Conservation (phyloP, 1,140 invertebrate genomes). For the Zaprionus vittiger region DNA sequence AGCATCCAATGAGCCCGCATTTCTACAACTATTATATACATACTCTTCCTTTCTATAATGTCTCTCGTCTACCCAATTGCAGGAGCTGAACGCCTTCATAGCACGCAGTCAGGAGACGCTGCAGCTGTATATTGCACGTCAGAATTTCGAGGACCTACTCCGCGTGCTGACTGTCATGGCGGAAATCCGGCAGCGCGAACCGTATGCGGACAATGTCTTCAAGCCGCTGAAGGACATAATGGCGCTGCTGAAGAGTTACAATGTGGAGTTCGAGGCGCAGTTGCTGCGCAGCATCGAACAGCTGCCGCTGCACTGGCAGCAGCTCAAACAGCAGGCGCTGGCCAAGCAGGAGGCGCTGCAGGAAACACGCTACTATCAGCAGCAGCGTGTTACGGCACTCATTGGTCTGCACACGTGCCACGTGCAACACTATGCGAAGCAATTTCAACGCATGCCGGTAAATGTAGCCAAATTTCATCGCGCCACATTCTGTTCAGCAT, state of each 20-base stretch:
- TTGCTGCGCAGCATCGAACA: constrained; percentile 87
- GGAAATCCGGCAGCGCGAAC: constrained; percentile 86
- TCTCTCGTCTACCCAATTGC: neutral
- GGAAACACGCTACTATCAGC: constrained; percentile 87
- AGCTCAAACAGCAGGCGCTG: constrained; percentile 93
- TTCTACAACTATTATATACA: too few relatives aligned
- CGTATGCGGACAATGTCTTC: constrained; percentile 90
- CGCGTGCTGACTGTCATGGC: constrained; percentile 85
- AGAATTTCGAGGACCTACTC: constrained; percentile 88
- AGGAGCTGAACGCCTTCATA: constrained; percentile 87
- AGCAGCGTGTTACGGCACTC: constrained; percentile 90
- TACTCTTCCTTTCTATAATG: too few relatives aligned
- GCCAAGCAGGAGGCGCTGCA: constrained; percentile 93
- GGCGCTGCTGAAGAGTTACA: constrained; percentile 90
- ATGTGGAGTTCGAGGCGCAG: constrained; percentile 88
- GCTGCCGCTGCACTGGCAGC: constrained; percentile 94
- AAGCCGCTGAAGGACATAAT: constrained; percentile 93
- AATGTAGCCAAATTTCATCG: constrained; percentile 27
- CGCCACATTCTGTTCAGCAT: neutral
- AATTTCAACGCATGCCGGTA: constrained; percentile 87
- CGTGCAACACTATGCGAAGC: constrained; percentile 88
- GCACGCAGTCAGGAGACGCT: constrained; percentile 86
- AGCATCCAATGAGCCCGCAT: too few relatives aligned
- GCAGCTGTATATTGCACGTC: constrained; percentile 86
- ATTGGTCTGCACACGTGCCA: constrained; percentile 90